Base-by-base conservation (phyloP, 1,140 invertebrate genomes). In the Saccostrea glomerata region DNA sequence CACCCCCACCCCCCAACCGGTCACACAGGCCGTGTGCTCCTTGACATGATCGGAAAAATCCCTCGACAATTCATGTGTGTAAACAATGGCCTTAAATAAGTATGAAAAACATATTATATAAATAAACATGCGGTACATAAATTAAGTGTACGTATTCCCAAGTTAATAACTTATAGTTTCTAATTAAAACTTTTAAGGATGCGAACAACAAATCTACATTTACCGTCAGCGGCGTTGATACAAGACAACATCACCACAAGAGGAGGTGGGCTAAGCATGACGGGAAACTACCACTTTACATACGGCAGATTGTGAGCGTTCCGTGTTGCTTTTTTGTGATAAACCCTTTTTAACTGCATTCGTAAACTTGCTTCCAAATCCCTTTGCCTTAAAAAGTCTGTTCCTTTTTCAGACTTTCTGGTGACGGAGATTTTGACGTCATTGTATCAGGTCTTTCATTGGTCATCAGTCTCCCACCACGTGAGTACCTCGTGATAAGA, bases 351-450 rank as follows among this genome's bases (percentile, higher is more conserved):
- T 60, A 20, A 13, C 20, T 60, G 58, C 58, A 60, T 11, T 60
- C 20, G 20, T 13, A 60, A 20, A 60, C 20, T 13, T 15, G 58
- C 58, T 63, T 63, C 58, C 58, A 17, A 12, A 60, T 60, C 58
- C 58, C 20, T 20, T 13, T 60, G 12, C 58, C 11, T 36, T 36
- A 36, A 36, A 36, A 36, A 36, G 30, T 60, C 3, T 15, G 58
- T 63, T 63, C 58, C 47, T 23, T 7, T 77, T 36, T 25, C 25
- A 77, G 70, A 77, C 13, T 77, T 36, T 77, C 70, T 15, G 70
- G 70, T 36, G 70, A 77, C 30, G 70, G 70, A 36, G 70, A 77
- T 77, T 77, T 77, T 36, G 70, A 77, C 70, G 70, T 77, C 70
- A 77, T 77, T 30, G 70, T 77, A 12, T 77, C 70, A 15, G 70